Evolutionary conservation across 2,888 invertebrate species (phyloP).

Genomic region (Thalpophila matura): DNA sequence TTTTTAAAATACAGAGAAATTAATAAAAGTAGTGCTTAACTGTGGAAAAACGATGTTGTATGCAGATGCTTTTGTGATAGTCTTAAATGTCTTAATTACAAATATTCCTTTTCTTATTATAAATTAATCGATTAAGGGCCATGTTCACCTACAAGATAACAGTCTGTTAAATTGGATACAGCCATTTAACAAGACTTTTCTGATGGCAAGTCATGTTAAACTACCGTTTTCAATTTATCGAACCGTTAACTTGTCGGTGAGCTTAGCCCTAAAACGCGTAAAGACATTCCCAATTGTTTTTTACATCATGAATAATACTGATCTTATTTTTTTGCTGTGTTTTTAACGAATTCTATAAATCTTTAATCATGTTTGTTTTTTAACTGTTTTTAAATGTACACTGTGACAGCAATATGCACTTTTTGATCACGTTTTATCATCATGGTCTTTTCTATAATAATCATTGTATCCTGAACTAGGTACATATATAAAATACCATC

Average conservation of each 20-base stretch:
- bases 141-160: too few species aligned
- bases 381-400: not conserved
- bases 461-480: not conserved
- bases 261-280: too few species aligned
- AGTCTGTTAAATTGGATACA: too few species aligned
- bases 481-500: too few species aligned
- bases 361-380: constrained; percentile 5
- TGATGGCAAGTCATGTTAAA: too few species aligned
- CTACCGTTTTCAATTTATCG: too few species aligned
- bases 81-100: not conserved
- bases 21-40: not conserved
- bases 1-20: not conserved
- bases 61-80: not conserved
- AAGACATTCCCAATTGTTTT: too few species aligned
- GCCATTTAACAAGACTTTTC: too few species aligned
- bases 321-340: not conserved
- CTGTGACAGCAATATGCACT: constrained; percentile 29
- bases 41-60: not conserved
- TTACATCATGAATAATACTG: too few species aligned
- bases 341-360: not conserved
- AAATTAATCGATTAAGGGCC: too few species aligned
- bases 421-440: constrained; percentile 17
- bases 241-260: too few species aligned
- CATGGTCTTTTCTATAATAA: constrained; percentile 3
- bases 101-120: too few species aligned